phyloP scores from a whole-genome alignment of 2,113 vertebrate genomes.

The Rhagologus leucostigma region DNA sequence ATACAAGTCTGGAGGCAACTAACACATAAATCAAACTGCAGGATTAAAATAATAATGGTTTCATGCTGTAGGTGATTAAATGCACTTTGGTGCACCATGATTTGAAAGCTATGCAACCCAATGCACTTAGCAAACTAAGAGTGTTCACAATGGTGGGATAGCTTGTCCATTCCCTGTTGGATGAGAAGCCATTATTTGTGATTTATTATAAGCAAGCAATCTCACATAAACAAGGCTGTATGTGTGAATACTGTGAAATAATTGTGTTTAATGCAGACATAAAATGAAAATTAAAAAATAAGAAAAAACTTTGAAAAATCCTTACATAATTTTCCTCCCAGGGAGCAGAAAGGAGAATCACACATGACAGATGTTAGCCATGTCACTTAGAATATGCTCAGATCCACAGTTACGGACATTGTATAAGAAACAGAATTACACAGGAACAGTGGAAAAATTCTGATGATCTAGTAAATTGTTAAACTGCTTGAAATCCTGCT shows the following conservation, averaged over 20 bases:
- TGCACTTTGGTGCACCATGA: conserved; percentile 10
- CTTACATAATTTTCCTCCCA: conserved; percentile 72
- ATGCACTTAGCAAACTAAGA: conserved; percentile 22
- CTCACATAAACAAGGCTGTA: conserved; percentile 40
- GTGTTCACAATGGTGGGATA: background rate
- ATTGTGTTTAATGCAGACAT: conserved; percentile 42
- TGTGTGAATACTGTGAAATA: conserved; percentile 13
- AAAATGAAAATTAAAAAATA: conserved; percentile 39
- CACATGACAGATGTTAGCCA: conserved; percentile 68
- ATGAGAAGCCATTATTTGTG: conserved; percentile 48
- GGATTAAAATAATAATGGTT: conserved; percentile 48
- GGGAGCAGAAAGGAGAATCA: conserved; percentile 71
- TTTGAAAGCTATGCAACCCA: conserved; percentile 26
- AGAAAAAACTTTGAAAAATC: conserved; percentile 44
- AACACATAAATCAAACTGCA: conserved; percentile 28
- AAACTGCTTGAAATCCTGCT: conserved; percentile 12
- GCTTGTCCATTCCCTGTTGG: conserved; percentile 52
- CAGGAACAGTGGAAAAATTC: background rate
- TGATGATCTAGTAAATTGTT: background rate
- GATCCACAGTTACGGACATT: conserved; percentile 50
- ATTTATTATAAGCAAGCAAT: conserved; percentile 55
- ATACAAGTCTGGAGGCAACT: conserved; percentile 24
- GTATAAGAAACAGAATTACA: conserved; percentile 47
- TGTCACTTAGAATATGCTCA: conserved; percentile 60
- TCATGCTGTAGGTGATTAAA: conserved; percentile 51